Evolutionary conservation across 2,113 vertebrate genomes (phyloP).

Genomic region (Barbus barbus): DNA sequence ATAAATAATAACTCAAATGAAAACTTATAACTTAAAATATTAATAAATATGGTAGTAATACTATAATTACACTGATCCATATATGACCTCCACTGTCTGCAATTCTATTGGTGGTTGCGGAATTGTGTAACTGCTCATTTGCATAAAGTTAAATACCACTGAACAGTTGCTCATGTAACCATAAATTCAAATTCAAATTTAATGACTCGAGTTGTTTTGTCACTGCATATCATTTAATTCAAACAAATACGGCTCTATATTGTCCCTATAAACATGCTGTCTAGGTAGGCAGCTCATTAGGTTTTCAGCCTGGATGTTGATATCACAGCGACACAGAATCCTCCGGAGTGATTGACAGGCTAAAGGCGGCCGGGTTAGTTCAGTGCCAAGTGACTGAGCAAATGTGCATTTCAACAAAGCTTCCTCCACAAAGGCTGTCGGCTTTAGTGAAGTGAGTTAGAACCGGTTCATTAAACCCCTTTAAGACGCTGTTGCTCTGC

Average conservation of each 20-base stretch:
- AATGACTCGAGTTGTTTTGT: not conserved
- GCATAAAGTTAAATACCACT: not conserved
- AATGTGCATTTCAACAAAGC: slow-evolving; percentile 26
- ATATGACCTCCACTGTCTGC: not conserved
- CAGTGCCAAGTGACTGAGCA: slow-evolving; percentile 32
- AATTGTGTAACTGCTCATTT: not conserved
- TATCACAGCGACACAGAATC: not conserved
- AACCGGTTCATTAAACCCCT: slow-evolving; percentile 57
- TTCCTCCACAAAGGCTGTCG: slow-evolving; percentile 26
- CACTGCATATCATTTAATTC: not conserved
- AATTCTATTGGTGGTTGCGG: not conserved
- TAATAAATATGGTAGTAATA: too few relatives aligned
- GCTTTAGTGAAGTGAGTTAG: slow-evolving; percentile 41
- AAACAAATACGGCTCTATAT: not conserved
- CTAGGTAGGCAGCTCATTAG: not conserved
- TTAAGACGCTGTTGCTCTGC: slow-evolving; percentile 57
- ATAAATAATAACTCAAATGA: too few relatives aligned
- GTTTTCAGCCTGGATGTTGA: not conserved
- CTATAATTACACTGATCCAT: not conserved
- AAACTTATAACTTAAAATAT: too few relatives aligned
- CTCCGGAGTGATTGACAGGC: slow-evolving; percentile 31
- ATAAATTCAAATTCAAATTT: not conserved
- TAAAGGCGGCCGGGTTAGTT: slow-evolving; percentile 32
- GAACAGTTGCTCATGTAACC: not conserved
- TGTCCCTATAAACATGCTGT: not conserved